Base-by-base conservation (phyloP, 2,113 vertebrate species). In the Rhagologus leucostigma region DNA sequence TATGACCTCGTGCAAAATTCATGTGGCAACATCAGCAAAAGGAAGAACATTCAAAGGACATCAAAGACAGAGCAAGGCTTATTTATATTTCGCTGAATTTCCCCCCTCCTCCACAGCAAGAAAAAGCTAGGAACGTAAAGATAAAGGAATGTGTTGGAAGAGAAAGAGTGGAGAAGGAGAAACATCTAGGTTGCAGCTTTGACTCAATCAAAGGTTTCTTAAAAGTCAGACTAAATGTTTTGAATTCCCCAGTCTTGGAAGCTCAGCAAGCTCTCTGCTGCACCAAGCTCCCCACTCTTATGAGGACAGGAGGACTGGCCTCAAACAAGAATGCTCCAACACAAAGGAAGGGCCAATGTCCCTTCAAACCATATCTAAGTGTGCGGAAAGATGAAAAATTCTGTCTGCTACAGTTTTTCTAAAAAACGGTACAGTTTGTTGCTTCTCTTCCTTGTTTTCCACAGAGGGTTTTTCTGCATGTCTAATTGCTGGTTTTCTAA, bases 1-100 rank as follows among this genome's bases (percentile, higher is more conserved):
- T 22, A 52, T 19, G 46, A 85, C 67, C 63, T 91, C 5, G 16
- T 80, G 63, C 39, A 93, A 91, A 89, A 96, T 73, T 94, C 49
- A 89, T 37, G 33, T 46, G 37, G 63, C 49, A 97, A 68, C 49
- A 82, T 46, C 91, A 64, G 49, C 60, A 73, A 76, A 91, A 76
- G 77, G 59, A 96, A 87, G 46, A 87, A 64, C 80, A 89, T 52
- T 91, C 62, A 87, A 87, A 89, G 76, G 74, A 84, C 69, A 83
- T 79, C 60, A 93, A 90, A 96, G 76, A 69, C 20, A 75, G 47
- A 69, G 42, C 32, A 84, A 91, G 57, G 37, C 77, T 82, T 82
- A 95, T 84, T 95, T 92, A 62, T 84, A 76, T 93, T 91, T 95
- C 90, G 79, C 78, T 35, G 73, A 81, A 73, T 39, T 47, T 9